Percentiles rank a stretch among this genome's conserved stretches.
These are phyloP conservation scores for Glossosoma conforme DNA, from an alignment of 1,140 invertebrate genomes.

Conservation along the genomic window DNA sequence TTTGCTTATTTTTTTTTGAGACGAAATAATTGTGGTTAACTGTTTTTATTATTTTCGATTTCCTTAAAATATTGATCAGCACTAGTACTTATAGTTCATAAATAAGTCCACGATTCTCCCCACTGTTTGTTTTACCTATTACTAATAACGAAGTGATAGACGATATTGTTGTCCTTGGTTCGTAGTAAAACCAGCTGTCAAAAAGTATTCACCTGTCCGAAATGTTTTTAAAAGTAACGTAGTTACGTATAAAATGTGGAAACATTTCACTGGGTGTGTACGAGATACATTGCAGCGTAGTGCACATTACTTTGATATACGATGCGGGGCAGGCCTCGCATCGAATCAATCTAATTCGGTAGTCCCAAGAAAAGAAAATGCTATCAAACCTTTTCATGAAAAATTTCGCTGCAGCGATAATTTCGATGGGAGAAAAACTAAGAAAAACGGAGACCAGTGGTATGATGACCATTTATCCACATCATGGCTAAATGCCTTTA, in stretches of 20 bases:
- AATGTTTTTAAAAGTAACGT: neutral
- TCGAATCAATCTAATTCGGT: slow-evolving; percentile 12
- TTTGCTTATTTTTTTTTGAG: too few relatives aligned
- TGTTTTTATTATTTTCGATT: too few relatives aligned
- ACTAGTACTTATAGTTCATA: too few relatives aligned
- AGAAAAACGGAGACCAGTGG: slow-evolving; percentile 40
- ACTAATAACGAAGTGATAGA: too few relatives aligned
- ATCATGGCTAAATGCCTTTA: slow-evolving; percentile 48
- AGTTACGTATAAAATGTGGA: slow-evolving; percentile 40
- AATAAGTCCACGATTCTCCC: too few relatives aligned
- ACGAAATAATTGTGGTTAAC: too few relatives aligned
- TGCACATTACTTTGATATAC: slow-evolving; percentile 44
- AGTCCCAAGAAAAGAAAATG: slow-evolving; percentile 12
- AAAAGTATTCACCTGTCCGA: too few relatives aligned
- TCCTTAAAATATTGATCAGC: too few relatives aligned
- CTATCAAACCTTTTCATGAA: slow-evolving; percentile 6
- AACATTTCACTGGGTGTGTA: slow-evolving; percentile 44
- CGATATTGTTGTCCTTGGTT: too few relatives aligned
- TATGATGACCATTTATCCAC: slow-evolving; percentile 42
- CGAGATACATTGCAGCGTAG: slow-evolving; percentile 43
- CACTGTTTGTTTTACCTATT: too few relatives aligned
- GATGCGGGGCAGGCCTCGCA: slow-evolving; percentile 39
- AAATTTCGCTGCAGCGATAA: slow-evolving; percentile 32
- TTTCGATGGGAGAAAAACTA: slow-evolving; percentile 36
- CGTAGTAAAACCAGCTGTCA: too few relatives aligned